A percentile compares a stretch with the other conserved stretches of the same genome.
These are phyloP conservation scores for Galerucella calmariensis DNA, from an alignment of 2,888 invertebrate species.

Conservation along the genomic window DNA sequence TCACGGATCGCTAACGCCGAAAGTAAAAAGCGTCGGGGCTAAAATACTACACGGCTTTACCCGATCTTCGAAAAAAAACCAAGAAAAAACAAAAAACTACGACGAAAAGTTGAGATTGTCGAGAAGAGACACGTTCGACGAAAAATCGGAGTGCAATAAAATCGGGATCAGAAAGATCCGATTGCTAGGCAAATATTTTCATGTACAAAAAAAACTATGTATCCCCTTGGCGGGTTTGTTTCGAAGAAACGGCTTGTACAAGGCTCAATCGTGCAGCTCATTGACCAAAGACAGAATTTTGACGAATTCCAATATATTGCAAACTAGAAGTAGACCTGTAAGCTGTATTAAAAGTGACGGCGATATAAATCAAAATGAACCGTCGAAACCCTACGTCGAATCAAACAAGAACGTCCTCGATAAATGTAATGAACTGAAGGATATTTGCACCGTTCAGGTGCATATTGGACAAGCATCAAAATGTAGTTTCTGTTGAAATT, in stretches of 20 bases:
- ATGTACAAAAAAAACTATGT: conserved; percentile 75
- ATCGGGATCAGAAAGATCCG: conserved; percentile 66
- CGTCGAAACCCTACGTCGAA: conserved; percentile 47
- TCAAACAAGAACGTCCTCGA: conserved; percentile 56
- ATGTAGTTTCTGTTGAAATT: conserved; percentile 69
- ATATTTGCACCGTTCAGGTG: conserved; percentile 69
- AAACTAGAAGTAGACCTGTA: conserved; percentile 54
- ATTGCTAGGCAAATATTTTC: conserved; percentile 75
- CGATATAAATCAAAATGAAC: conserved; percentile 69
- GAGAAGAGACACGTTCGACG: conserved; percentile 51
- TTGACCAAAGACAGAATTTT: conserved; percentile 66
- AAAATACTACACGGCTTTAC: conserved; percentile 66
- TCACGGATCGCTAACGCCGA: conserved; percentile 60
- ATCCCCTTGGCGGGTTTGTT: conserved; percentile 71
- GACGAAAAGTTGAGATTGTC: conserved; percentile 52
- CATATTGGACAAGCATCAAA: conserved; percentile 70
- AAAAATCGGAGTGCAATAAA: conserved; percentile 55
- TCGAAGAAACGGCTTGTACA: conserved; percentile 69
- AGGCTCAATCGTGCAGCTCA: conserved; percentile 74
- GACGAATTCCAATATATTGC: conserved; percentile 29
- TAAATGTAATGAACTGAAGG: conserved; percentile 65
- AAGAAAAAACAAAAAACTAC: conserved; percentile 50
- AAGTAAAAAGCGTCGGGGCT: conserved; percentile 67
- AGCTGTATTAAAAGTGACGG: conserved; percentile 66
- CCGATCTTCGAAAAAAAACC: conserved; percentile 46